Evolutionary conservation across 2,113 vertebrate genomes (phyloP), one percentile per base, ranked within the genome.

Genomic region (Felis chaus): DNA sequence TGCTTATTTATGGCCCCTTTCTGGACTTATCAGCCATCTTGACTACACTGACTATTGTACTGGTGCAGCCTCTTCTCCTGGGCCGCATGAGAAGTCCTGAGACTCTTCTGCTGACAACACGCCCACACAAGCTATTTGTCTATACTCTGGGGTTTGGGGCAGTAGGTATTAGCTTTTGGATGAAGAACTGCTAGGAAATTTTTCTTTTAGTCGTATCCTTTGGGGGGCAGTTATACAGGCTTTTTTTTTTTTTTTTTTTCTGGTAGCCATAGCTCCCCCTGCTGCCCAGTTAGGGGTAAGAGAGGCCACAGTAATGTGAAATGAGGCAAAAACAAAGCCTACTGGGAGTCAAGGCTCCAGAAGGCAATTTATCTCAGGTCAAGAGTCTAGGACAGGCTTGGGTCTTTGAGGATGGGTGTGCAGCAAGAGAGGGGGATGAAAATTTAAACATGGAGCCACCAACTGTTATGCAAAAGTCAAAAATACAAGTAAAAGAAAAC

Each of bases 251-350:
- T 97, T 45, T 97, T 45, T 45, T 96, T 96, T 95, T 80, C 33
- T 85, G 97, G 61, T 94, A 82, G 80, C 15, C 89, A 86, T 74
- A 95, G 97, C 96, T 91, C 97, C 97, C 97, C 36, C 97, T 98
- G 94, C 96, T 98, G 98, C 88, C 65, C 65, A 91, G 71, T 94
- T 45, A 84, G 61, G 19, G 21, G 36, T 69, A 94, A 96, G 21
- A 96, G 45, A 87, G 53, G 57, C 31, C 19, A 31, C 88, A 93
- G n/a, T 86, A 94, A 95, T 31, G 65, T 45, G 31, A 86, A 90
- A 80, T 33, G n/a, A 84, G 57, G 80, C 41, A 36, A 85, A 85
- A 96, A 53, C 3, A 33, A 36, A 69, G 21, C 19, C 29, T 33
- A 61, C 19, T 13, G 71, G 78, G 19, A 79, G 48, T 88, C 69